phyloP scores from a whole-genome alignment of 2,113 vertebrate genomes.

The Mormyrus lacerda region DNA sequence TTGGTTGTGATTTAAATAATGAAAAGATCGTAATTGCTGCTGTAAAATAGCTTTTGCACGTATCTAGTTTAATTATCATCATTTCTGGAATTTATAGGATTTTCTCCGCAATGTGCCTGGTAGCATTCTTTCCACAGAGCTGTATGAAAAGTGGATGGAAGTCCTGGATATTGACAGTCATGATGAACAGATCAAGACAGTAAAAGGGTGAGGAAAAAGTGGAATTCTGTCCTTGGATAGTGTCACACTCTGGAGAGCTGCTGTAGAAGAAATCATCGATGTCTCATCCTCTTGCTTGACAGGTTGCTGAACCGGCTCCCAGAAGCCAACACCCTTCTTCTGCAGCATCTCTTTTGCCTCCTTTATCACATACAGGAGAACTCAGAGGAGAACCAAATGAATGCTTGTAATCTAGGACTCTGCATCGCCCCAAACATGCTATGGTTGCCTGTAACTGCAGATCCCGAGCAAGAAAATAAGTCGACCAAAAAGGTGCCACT shows the following conservation, averaged over 20 bases:
- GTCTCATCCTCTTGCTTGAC: not conserved
- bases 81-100: slow-evolving; percentile 46
- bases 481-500: slow-evolving; percentile 59
- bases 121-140: slow-evolving; percentile 66
- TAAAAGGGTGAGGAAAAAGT: slow-evolving; percentile 52
- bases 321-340: slow-evolving; percentile 57
- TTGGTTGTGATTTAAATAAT: not conserved
- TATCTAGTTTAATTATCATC: not conserved
- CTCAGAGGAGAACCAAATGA: slow-evolving; percentile 66
- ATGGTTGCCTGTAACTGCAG: slow-evolving; percentile 54
- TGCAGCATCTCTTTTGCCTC: slow-evolving; percentile 64
- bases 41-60: not conserved
- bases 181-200: slow-evolving; percentile 50
- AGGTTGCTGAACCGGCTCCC: slow-evolving; percentile 63
- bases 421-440: slow-evolving; percentile 74
- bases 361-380: slow-evolving; percentile 62
- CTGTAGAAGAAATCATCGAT: not conserved
- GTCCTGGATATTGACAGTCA: slow-evolving; percentile 53
- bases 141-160: slow-evolving; percentile 69
- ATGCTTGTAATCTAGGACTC: slow-evolving; percentile 64
- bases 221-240: not conserved
- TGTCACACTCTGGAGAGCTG: not conserved
- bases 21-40: not conserved
- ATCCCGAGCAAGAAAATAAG: slow-evolving; percentile 62
- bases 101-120: slow-evolving; percentile 73